These are phyloP conservation scores for Pelvicachromis taeniatus DNA, from an alignment of 2,113 vertebrate genomes.

Conservation along the genomic window DNA sequence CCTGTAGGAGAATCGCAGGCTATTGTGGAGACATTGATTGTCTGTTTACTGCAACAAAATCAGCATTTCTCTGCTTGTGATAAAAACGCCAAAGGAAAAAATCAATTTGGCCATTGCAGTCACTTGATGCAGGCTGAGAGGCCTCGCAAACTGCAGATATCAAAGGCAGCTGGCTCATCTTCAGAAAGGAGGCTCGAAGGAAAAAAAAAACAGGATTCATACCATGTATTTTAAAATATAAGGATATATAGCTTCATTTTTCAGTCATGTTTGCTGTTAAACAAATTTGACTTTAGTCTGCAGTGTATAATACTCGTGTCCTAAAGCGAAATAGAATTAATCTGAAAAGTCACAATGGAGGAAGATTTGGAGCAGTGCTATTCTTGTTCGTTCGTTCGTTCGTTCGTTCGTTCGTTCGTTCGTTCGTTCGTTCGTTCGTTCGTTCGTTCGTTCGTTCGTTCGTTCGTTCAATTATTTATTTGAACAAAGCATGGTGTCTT, in stretches of 20 bases:
- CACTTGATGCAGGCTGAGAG: slow-evolving; percentile 35
- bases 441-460: no score
- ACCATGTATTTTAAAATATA: slow-evolving; percentile 12
- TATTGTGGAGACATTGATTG: slow-evolving; percentile 47
- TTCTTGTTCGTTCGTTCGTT: neutral
- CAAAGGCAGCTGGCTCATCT: slow-evolving; percentile 39
- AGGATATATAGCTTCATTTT: neutral
- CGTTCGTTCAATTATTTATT: no score
- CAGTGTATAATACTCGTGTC: neutral
- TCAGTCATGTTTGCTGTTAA: neutral
- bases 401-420: no score
- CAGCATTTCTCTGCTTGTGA: slow-evolving; percentile 47
- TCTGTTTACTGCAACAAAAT: slow-evolving; percentile 53
- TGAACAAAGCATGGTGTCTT: neutral
- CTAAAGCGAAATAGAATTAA: neutral
- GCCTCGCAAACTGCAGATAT: slow-evolving; percentile 48
- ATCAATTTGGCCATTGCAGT: slow-evolving; percentile 52
- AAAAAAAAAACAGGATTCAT: slow-evolving; percentile 29
- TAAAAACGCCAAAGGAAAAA: slow-evolving; percentile 54
- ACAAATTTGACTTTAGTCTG: neutral
- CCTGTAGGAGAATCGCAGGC: neutral
- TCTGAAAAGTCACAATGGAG: neutral
- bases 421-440: no score
- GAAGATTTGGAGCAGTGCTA: neutral
- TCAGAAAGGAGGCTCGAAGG: slow-evolving; percentile 21